A percentile compares a stretch with the other conserved stretches of the same genome.
Evolutionary conservation across 2,888 invertebrate species (phyloP).

Genomic region (Himalopsyche tibetana): DNA sequence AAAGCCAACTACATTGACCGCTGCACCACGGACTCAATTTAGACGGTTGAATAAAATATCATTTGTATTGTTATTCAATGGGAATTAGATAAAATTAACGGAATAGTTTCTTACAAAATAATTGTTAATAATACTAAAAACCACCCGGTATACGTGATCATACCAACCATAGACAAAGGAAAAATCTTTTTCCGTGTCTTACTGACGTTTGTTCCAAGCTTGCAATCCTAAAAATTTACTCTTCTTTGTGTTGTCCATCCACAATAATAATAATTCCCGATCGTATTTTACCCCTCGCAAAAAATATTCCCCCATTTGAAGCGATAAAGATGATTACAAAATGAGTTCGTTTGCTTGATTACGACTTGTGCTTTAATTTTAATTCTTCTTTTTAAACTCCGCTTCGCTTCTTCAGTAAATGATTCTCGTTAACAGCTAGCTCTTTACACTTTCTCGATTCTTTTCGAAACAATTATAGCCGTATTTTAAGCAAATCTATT

Average conservation of each 20-base stretch:
- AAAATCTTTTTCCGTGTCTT: not conserved
- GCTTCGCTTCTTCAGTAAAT: slow-evolving; percentile 16
- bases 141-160: not conserved
- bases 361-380: slow-evolving; percentile 26
- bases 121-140: no score
- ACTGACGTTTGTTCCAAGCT: not conserved
- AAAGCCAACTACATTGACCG: no score
- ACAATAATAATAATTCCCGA: slow-evolving; percentile 9
- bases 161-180: not conserved
- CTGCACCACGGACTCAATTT: no score
- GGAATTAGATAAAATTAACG: no score
- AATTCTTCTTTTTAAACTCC: slow-evolving; percentile 19
- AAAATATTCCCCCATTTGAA: not conserved
- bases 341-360: slow-evolving; percentile 45
- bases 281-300: slow-evolving; percentile 8
- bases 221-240: not conserved
- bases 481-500: slow-evolving; percentile 13
- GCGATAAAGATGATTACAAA: slow-evolving; percentile 29
- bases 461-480: not conserved
- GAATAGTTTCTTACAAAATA: no score
- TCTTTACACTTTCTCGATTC: not conserved
- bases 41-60: no score
- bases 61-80: no score
- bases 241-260: slow-evolving; percentile 23
- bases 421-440: slow-evolving; percentile 30